phyloP scores from a whole-genome alignment of 1,140 invertebrate genomes.

The Camponotus vicinus region DNA sequence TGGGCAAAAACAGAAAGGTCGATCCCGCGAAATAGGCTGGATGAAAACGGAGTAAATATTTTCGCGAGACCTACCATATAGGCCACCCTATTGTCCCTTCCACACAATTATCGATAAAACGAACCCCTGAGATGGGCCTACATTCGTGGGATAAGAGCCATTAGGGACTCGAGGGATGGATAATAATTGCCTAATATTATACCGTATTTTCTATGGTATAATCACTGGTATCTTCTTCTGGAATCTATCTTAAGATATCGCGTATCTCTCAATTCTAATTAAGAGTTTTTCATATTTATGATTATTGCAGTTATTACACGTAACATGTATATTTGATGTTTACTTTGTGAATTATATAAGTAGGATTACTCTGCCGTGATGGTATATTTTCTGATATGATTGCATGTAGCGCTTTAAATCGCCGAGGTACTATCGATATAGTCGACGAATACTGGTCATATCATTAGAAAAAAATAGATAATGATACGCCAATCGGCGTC shows the following conservation, averaged over 20 bases:
- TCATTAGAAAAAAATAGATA: not conserved
- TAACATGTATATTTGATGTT: not conserved
- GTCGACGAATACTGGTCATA: not conserved
- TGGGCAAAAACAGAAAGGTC: constrained; percentile 39
- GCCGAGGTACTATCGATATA: not conserved
- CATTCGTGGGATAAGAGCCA: not conserved
- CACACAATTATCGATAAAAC: constrained; percentile 38
- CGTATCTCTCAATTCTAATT: not conserved
- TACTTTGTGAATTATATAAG: not conserved
- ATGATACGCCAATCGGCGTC: constrained; percentile 1
- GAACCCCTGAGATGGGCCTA: constrained; percentile 15
- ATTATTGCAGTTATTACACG: not conserved
- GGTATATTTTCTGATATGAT: not conserved
- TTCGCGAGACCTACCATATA: constrained; percentile 28
- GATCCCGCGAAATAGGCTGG: not conserved
- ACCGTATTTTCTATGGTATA: not conserved
- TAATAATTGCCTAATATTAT: constrained; percentile 13
- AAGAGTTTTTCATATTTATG: not conserved
- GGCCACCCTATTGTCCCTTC: constrained; percentile 24
- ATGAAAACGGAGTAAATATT: constrained; percentile 52
- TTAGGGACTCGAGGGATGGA: not conserved
- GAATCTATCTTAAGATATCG: not conserved
- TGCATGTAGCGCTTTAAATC: not conserved
- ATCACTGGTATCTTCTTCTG: not conserved
- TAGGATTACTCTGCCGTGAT: not conserved